These are phyloP conservation scores for Xanthostigma xanthostigma DNA, from an alignment of 2,888 invertebrate genomes.

Conservation along the genomic window DNA sequence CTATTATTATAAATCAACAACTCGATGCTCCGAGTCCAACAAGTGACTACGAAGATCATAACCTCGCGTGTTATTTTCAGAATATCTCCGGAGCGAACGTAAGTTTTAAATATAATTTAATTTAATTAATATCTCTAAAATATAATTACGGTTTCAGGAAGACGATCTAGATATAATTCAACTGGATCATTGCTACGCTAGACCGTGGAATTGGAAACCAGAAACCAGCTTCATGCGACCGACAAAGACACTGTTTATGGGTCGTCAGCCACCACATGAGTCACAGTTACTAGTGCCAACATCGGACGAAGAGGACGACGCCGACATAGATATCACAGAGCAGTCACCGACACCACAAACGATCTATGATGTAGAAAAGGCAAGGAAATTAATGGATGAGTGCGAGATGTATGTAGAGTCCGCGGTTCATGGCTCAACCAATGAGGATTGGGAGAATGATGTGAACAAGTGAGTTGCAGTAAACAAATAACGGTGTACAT, in stretches of 20 bases:
- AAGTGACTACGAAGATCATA: constrained; percentile 3
- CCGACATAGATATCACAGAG: constrained; percentile 32
- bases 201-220: constrained; percentile 52
- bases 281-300: neutral
- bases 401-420: constrained; percentile 48
- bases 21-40: neutral
- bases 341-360: constrained; percentile 28
- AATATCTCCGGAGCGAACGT: constrained; percentile 1
- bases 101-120: neutral
- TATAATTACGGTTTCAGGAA: constrained; percentile 22
- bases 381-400: constrained; percentile 52
- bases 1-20: too few species aligned
- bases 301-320: constrained; percentile 17
- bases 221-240: constrained; percentile 46
- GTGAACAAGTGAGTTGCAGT: constrained; percentile 37
- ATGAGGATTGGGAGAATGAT: constrained; percentile 53
- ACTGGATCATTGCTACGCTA: constrained; percentile 59
- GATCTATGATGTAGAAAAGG: constrained; percentile 42
- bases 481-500: too few species aligned
- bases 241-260: constrained; percentile 34
- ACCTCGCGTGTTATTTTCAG: constrained; percentile 2
- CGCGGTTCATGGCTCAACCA: constrained; percentile 38
- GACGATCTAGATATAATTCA: constrained; percentile 28
- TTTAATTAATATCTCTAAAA: neutral
- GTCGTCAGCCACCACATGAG: constrained; percentile 4